Evolutionary conservation across 2,888 invertebrate species (phyloP).

Genomic region (Cryptophagus acutangulus): DNA sequence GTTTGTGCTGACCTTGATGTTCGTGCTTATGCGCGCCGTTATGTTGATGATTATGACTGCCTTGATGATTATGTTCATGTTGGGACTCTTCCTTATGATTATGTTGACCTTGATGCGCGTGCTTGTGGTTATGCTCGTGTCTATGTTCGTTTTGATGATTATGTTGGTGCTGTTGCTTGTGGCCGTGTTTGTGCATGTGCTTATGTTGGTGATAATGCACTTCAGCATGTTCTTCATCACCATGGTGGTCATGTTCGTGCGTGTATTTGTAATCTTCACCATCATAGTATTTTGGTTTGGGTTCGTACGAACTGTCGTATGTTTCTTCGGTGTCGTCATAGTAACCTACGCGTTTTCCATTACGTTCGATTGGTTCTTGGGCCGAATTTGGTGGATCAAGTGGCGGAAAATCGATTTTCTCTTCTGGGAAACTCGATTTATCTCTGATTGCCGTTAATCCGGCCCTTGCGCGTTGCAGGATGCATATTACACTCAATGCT

Average conservation of each 20-base stretch:
- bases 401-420: too few relatives aligned
- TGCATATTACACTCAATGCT: too few relatives aligned
- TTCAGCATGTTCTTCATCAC: constrained; percentile 33
- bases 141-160: constrained; percentile 24
- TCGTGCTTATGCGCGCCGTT: constrained; percentile 24
- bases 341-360: too few relatives aligned
- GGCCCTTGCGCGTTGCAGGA: too few relatives aligned
- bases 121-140: constrained; percentile 27
- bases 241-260: constrained; percentile 21
- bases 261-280: too few relatives aligned
- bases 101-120: constrained; percentile 20
- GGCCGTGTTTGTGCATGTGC: constrained; percentile 38
- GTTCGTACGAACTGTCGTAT: too few relatives aligned
- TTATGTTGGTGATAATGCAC: constrained; percentile 40
- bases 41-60: constrained; percentile 19
- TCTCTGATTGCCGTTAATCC: too few relatives aligned
- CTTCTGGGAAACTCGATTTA: too few relatives aligned
- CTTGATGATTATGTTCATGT: constrained; percentile 21
- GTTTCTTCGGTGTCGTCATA: too few relatives aligned
- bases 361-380: too few relatives aligned
- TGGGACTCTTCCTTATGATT: constrained; percentile 23
- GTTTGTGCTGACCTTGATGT: constrained; percentile 29
- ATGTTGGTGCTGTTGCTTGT: constrained; percentile 35
- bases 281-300: too few relatives aligned
- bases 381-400: too few relatives aligned